Evolutionary conservation across 1,140 invertebrate species (phyloP).

Genomic region (Hetaerina americana): DNA sequence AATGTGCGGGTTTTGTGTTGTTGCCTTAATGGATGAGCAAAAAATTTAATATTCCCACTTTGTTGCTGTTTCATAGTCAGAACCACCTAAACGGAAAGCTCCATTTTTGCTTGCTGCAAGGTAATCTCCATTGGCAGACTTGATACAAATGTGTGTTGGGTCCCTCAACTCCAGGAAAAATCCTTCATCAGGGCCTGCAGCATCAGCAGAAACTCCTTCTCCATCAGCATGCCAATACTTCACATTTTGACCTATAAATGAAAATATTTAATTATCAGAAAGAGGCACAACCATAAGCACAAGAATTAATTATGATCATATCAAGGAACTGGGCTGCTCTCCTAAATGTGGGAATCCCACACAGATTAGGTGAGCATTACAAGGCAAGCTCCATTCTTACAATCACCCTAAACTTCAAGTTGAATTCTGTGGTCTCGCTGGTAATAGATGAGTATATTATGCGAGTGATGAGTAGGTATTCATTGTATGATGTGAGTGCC

Average conservation of each 20-base stretch:
- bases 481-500: too few species aligned
- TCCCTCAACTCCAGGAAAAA: constrained; percentile 88
- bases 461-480: too few species aligned
- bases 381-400: too few species aligned
- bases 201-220: constrained; percentile 75
- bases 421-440: too few species aligned
- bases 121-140: constrained; percentile 62
- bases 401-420: too few species aligned
- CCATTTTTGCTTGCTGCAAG: constrained; percentile 90
- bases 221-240: constrained; percentile 86
- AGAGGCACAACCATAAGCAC: too few species aligned
- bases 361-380: too few species aligned
- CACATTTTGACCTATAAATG: constrained; percentile 64
- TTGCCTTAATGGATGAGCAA: background rate
- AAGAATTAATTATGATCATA: too few species aligned
- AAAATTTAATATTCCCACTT: constrained; percentile 82
- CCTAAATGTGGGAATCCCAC: too few species aligned
- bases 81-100: constrained; percentile 68
- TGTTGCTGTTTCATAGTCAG: constrained; percentile 64
- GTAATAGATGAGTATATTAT: too few species aligned
- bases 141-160: constrained; percentile 83
- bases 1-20: background rate
- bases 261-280: too few species aligned
- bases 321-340: too few species aligned
- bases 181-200: constrained; percentile 63